These are phyloP conservation scores for Archegozetes longisetosus DNA, from an alignment of 1,140 invertebrate species.

Conservation along the genomic window DNA sequence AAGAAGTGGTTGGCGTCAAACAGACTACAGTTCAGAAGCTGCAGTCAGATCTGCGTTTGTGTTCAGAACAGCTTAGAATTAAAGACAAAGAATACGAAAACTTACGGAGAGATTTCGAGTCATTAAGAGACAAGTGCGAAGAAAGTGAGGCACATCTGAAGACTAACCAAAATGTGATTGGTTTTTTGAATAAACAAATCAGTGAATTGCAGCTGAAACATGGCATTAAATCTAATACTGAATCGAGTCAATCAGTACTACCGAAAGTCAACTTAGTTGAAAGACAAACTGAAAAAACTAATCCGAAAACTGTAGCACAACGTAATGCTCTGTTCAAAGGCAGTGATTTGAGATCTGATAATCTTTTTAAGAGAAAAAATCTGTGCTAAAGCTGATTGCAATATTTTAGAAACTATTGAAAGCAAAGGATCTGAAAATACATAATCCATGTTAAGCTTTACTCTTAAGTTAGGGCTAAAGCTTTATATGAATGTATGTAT, in stretches of 20 bases:
- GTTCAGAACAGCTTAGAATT: slow-evolving; percentile 7
- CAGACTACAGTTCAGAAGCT: slow-evolving; percentile 15
- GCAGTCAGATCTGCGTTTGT: slow-evolving; percentile 7
- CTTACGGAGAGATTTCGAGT: slow-evolving; percentile 22
- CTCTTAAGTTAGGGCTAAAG: no score
- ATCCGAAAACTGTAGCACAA: neutral
- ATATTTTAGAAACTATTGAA: no score
- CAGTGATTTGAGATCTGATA: neutral
- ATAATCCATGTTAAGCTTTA: no score
- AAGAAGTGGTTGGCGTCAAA: slow-evolving; percentile 17
- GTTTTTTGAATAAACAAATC: slow-evolving; percentile 11
- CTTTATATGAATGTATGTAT: no score
- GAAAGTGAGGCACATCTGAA: slow-evolving; percentile 17
- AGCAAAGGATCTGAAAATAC: no score
- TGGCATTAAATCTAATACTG: neutral
- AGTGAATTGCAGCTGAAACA: neutral
- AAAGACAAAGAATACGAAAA: slow-evolving; percentile 24
- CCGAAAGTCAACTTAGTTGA: neutral
- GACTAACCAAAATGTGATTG: slow-evolving; percentile 14
- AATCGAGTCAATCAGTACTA: no score
- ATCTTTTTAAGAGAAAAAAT: no score
- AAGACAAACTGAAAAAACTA: neutral
- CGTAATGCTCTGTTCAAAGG: neutral
- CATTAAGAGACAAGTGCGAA: slow-evolving; percentile 8
- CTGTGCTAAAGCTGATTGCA: no score